phyloP scores from a whole-genome alignment of 2,797 vertebrate genomes.

The Cephalopachus bancanus region DNA sequence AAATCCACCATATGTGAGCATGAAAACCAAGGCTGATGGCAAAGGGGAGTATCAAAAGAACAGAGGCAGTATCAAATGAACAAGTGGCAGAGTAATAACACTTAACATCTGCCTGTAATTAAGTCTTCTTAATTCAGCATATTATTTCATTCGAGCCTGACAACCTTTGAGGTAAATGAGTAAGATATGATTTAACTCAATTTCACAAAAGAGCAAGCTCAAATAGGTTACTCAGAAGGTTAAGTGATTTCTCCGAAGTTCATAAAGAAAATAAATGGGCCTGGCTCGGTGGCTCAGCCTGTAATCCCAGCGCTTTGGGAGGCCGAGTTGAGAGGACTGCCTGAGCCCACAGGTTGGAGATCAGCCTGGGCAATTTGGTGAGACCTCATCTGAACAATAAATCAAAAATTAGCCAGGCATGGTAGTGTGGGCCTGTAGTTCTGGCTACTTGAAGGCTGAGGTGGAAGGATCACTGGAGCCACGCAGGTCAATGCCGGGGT shows the following conservation, averaged over 20 bases:
- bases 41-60: neutral
- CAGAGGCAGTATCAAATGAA: neutral
- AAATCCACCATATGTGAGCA: neutral
- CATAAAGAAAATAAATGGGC: neutral
- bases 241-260: neutral
- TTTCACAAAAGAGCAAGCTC: conserved; percentile 43
- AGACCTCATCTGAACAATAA: too few relatives aligned
- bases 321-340: too few relatives aligned
- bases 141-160: neutral
- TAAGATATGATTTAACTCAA: neutral
- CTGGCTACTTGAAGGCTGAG: too few relatives aligned
- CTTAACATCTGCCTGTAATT: neutral
- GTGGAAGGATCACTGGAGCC: too few relatives aligned
- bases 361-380: too few relatives aligned
- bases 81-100: neutral
- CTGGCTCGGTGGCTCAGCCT: too few relatives aligned
- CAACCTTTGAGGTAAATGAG: neutral
- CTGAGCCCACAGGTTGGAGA: too few relatives aligned
- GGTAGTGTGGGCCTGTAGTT: too few relatives aligned
- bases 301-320: too few relatives aligned
- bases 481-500: too few relatives aligned
- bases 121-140: neutral
- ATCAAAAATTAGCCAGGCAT: too few relatives aligned
- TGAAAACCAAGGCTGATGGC: neutral
- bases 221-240: conserved; percentile 6